Evolutionary conservation across 1,140 invertebrate species (phyloP).

Genomic region (Drosophila lowei): DNA sequence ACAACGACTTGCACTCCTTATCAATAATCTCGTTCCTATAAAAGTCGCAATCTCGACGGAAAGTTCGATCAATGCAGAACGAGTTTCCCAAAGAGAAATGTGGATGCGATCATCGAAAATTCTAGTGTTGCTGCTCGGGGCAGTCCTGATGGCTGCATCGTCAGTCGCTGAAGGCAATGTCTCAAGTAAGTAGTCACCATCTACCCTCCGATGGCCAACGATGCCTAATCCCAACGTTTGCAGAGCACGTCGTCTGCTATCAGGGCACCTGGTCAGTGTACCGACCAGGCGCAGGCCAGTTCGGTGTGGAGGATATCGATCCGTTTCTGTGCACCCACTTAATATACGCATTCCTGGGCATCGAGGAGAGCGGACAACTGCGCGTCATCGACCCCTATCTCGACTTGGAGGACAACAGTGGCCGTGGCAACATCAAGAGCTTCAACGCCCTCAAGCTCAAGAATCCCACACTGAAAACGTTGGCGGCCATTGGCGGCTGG

Average conservation of each 20-base stretch:
- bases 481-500: slow-evolving; percentile 91
- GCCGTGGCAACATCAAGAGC: slow-evolving; percentile 83
- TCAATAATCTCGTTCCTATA: slow-evolving; percentile 49
- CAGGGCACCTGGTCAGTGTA: slow-evolving; percentile 90
- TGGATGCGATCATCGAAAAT: slow-evolving; percentile 2
- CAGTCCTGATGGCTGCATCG: slow-evolving; percentile 21
- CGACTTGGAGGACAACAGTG: slow-evolving; percentile 85
- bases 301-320: slow-evolving; percentile 87
- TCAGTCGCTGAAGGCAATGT: not conserved
- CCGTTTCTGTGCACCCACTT: slow-evolving; percentile 89
- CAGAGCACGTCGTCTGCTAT: slow-evolving; percentile 87
- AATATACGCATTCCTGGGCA: slow-evolving; percentile 89
- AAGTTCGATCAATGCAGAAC: slow-evolving; percentile 7
- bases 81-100: slow-evolving; percentile 29
- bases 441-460: slow-evolving; percentile 86
- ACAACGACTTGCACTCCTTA: slow-evolving; percentile 43
- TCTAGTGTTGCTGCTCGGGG: slow-evolving; percentile 9
- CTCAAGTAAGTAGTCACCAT: slow-evolving; percentile 38
- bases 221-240: slow-evolving; percentile 30
- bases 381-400: slow-evolving; percentile 86
- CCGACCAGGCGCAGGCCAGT: slow-evolving; percentile 86
- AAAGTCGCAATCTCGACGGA: slow-evolving; percentile 13
- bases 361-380: slow-evolving; percentile 84
- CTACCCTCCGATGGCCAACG: not conserved
- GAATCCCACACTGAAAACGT: slow-evolving; percentile 87